Evolutionary conservation across 1,140 invertebrate genomes (phyloP).

Genomic region (Macrobrachium nipponense): DNA sequence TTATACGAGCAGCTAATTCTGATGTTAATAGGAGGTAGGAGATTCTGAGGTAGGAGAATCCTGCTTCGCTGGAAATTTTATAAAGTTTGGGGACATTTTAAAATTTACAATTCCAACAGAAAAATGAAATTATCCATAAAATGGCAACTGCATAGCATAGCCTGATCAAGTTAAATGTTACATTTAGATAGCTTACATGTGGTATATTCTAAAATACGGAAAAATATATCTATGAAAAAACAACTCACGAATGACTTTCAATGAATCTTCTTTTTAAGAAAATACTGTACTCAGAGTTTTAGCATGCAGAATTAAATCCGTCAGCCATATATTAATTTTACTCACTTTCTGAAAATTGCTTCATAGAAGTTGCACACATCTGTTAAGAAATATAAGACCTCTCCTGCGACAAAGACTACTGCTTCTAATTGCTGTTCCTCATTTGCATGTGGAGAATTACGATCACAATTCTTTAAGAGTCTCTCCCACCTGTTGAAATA

Average conservation of each 20-base stretch:
- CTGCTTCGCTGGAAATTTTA: constrained; percentile 23
- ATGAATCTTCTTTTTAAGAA: too few species aligned
- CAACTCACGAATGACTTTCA: too few species aligned
- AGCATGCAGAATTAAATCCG: background rate
- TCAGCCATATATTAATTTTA: background rate
- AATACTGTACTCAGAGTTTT: background rate
- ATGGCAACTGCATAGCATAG: background rate
- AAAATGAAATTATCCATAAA: background rate
- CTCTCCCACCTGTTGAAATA: constrained; percentile 32
- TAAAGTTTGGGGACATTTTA: background rate
- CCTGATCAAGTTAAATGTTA: background rate
- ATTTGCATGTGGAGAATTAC: constrained; percentile 11
- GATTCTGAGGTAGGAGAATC: constrained; percentile 30
- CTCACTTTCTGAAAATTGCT: constrained; percentile 30
- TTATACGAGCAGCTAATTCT: constrained; percentile 30
- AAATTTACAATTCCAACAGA: background rate
- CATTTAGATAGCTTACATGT: too few species aligned
- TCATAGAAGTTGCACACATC: constrained; percentile 44
- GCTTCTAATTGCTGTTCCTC: constrained; percentile 36
- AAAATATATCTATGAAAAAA: too few species aligned
- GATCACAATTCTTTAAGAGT: constrained; percentile 10
- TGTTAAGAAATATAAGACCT: constrained; percentile 28
- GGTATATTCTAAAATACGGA: too few species aligned
- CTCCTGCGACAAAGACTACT: constrained; percentile 25
- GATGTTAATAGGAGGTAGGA: constrained; percentile 37